Evolutionary conservation across 2,797 vertebrate genomes (phyloP), one percentile per base, ranked within the genome.

Genomic region (Merluccius polli): DNA sequence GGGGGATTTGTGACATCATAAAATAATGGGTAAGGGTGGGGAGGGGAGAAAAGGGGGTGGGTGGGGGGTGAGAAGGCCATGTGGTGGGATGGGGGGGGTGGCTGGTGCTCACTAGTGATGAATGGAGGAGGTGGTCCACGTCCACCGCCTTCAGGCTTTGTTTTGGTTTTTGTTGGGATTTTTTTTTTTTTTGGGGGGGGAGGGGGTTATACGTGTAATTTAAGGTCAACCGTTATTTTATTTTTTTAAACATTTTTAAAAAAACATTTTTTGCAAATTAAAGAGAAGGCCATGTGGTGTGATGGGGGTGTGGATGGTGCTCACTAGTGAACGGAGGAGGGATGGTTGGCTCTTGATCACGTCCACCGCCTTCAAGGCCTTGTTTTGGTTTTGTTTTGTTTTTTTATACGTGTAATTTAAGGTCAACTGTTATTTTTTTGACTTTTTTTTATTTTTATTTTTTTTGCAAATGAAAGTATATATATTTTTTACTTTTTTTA

Each of bases 401-500:
- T 52, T 52, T 4, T 52, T 35, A 35, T 35, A 35, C 44, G 11
- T 41, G n/a, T 63, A 67, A 29, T 27, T 68, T 30, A 68, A 30
- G 11, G 65, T 68, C 29, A 68, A 29, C 11, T 29, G 15, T 27
- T 68, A 30, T 68, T 30, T 52, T 68, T 30, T 68, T 24, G 52
- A 59, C 52, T 31, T 29, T 6, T 68, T 48, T n/a, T n/a, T n/a
- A n/a, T n/a, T n/a, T n/a, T n/a, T n/a, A n/a, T n/a, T n/a, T n/a
- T 29, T 24, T 29, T 67, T 67, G 65, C 65, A 68, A 68, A 68
- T 68, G 29, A 68, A 68, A 68, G 65, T 68, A 29, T 68, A 18
- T 59, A 68, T 68, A 59, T 59, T 59, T 68, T 68, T 68, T 68
- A 68, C 65, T 16, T 68, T 68, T 30, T 68, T n/a, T n/a, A n/a